These are phyloP conservation scores for Miltochrista miniata DNA, from an alignment of 2,888 invertebrate species.

Conservation along the genomic window DNA sequence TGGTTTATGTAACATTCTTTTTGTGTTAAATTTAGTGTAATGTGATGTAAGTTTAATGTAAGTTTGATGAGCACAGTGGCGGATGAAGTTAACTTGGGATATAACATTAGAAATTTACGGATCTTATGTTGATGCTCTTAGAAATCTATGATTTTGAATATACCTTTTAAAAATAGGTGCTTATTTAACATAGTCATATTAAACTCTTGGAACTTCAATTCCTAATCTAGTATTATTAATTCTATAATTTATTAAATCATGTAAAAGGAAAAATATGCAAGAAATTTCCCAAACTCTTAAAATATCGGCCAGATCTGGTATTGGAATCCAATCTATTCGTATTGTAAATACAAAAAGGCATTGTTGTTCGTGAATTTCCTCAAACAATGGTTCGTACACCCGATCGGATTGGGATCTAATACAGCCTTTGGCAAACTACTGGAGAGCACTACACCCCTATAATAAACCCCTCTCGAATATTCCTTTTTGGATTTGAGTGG, in stretches of 20 bases:
- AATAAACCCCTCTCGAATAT: slow-evolving; percentile 1
- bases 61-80: too few relatives aligned
- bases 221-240: too few relatives aligned
- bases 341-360: slow-evolving; percentile 2
- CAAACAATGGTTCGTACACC: slow-evolving; percentile 8
- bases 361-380: slow-evolving; percentile 3
- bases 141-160: too few relatives aligned
- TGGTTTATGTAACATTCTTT: slow-evolving; percentile 20
- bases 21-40: slow-evolving; percentile 24
- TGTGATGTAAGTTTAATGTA: too few relatives aligned
- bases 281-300: not conserved
- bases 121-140: too few relatives aligned
- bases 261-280: not conserved
- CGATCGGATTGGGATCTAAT: slow-evolving; percentile 9
- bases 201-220: too few relatives aligned
- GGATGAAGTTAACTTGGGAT: too few relatives aligned
- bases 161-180: too few relatives aligned
- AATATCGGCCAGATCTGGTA: not conserved
- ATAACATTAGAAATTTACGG: too few relatives aligned
- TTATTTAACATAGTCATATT: too few relatives aligned
- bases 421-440: slow-evolving; percentile 12
- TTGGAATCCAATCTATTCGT: not conserved
- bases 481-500: slow-evolving; percentile 2
- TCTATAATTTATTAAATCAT: too few relatives aligned
- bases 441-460: slow-evolving; percentile 1